A percentile compares a stretch with the other conserved stretches of the same genome.
Evolutionary conservation across 2,888 invertebrate genomes (phyloP).

Genomic region (Plagodis dolabraria): DNA sequence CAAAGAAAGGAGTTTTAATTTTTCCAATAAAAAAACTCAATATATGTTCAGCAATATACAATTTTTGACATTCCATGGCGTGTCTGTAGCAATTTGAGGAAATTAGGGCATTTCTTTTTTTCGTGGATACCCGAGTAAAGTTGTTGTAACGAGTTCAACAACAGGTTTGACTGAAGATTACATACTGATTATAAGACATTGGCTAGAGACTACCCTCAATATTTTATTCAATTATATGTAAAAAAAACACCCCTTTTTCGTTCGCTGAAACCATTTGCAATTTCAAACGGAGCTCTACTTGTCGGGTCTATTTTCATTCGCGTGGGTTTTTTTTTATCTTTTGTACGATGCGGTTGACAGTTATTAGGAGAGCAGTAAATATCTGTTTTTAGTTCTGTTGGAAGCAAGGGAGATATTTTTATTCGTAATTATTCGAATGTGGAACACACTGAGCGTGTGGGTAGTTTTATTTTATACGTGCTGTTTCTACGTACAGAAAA

Average conservation of each 20-base stretch:
- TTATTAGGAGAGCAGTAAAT: slow-evolving; percentile 21
- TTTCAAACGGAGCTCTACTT: slow-evolving; percentile 21
- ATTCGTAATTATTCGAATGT: no score
- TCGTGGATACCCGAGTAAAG: no score
- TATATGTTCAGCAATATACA: no score
- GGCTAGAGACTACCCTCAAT: slow-evolving; percentile 51
- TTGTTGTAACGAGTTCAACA: no score
- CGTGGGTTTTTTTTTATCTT: slow-evolving; percentile 16
- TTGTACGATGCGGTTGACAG: slow-evolving; percentile 21
- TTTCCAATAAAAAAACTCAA: no score
- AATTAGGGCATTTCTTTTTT: no score
- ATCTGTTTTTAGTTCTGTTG: slow-evolving; percentile 1
- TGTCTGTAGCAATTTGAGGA: no score
- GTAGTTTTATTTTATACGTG: no score
- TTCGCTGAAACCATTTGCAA: slow-evolving; percentile 39
- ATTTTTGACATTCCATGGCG: no score
- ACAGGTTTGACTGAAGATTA: not conserved
- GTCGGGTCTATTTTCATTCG: slow-evolving; percentile 24
- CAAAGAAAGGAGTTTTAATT: no score
- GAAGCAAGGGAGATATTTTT: not conserved
- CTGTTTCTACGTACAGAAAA: no score
- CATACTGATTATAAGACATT: slow-evolving; percentile 1
- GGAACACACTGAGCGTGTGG: no score
- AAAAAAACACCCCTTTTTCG: slow-evolving; percentile 52
- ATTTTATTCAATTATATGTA: slow-evolving; percentile 76